Base-by-base conservation (phyloP, 2,888 invertebrate genomes). In the Neoitamus cyanurus region DNA sequence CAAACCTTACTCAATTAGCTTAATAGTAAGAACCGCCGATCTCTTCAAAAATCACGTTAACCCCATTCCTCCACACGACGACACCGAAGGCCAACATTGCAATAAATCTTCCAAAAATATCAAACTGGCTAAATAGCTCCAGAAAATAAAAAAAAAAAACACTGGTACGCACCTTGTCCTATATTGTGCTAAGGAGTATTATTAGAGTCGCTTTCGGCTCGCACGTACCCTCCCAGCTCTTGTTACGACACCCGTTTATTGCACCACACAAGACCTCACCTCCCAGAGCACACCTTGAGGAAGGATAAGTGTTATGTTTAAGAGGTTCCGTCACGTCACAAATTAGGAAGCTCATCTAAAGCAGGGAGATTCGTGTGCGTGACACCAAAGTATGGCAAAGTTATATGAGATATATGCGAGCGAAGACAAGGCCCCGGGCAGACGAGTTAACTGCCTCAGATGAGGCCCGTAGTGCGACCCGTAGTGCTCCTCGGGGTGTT, bases 81-180 rank as follows among this genome's bases (percentile, higher is more conserved):
- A 15, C 20, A 25, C 7, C 20, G 73, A 36, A 73, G 73, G 34
- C 9, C 15, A 73, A 34, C 36, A 4, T 20, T 34, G 31, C 34
- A 15, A 73, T 73, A 73, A 73, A 73, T 73, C 73, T 13, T 73
- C 73, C 15, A 73, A 73, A 73, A 73, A 73, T 73, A 73, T 73
- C 36, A 15, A 73, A 73, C 4, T 36, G 20, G 34, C 36, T 48
- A 48, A 20, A 48, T 48, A 48, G 48, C n/a, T 15, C 7, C 48
- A 13, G 15, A 25, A 25, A 20, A 58, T 42, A 42, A 58, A 58
- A 58, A 58, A 20, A 6, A 5, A 34, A 34, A 34, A 34, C 34
- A 34, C 58, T 58, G 58, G 73, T 73, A 34, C 36, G 34, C 34
- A 73, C 31, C 73, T n/a, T 73, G 73, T 36, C 36, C 34, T 36